A percentile compares a stretch with the other conserved stretches of the same genome.
These are phyloP conservation scores for Anabacerthia variegaticeps DNA, from an alignment of 2,797 vertebrate genomes.

Conservation along the genomic window DNA sequence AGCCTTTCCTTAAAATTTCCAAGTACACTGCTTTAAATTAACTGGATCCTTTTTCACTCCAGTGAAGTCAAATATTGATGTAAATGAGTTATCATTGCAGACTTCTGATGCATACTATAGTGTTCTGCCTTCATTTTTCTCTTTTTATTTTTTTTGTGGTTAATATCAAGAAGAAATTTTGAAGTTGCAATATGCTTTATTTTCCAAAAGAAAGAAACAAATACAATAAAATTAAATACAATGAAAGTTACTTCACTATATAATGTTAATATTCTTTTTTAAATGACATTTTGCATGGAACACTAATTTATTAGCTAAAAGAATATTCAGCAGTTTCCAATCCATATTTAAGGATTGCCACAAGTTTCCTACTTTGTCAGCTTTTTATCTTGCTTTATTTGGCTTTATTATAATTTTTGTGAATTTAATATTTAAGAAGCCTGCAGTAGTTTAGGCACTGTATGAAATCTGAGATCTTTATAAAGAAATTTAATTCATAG, in stretches of 20 bases:
- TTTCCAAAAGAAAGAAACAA: neutral
- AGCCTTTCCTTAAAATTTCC: conserved; percentile 32
- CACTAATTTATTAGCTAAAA: neutral
- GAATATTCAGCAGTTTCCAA: neutral
- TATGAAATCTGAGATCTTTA: neutral
- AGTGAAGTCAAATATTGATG: neutral
- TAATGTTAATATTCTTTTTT: neutral
- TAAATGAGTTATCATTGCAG: conserved; percentile 8
- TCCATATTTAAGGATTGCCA: neutral
- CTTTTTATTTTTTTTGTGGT: neutral
- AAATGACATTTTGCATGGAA: neutral
- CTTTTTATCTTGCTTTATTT: neutral
- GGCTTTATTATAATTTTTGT: neutral
- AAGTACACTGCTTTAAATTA: conserved; percentile 33
- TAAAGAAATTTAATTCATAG: neutral
- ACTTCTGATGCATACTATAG: neutral
- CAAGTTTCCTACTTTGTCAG: neutral
- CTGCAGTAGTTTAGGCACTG: neutral
- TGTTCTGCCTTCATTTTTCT: neutral
- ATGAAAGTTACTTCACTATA: neutral
- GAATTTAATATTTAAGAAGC: neutral
- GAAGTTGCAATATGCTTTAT: neutral
- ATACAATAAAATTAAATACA: neutral
- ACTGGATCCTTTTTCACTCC: conserved; percentile 3
- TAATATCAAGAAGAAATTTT: neutral